Percentiles rank a stretch among this genome's conserved stretches.
Evolutionary conservation across 2,888 invertebrate genomes (phyloP).

Genomic region (Altica lythri): DNA sequence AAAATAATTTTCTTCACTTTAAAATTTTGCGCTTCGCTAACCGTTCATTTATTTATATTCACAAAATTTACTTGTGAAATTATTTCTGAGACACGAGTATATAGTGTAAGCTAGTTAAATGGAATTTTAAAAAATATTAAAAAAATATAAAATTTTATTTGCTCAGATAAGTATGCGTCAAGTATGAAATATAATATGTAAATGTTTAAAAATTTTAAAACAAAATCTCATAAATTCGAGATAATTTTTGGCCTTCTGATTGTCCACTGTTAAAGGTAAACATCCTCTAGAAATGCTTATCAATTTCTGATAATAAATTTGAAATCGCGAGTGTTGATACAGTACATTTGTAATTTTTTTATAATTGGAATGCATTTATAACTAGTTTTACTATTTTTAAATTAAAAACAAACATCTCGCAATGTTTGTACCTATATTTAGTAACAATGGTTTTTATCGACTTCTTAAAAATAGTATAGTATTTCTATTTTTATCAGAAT

Average conservation of each 20-base stretch:
- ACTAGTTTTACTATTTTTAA: constrained; percentile 41
- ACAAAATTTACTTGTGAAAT: constrained; percentile 33
- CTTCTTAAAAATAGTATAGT: constrained; percentile 50
- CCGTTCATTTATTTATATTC: background rate
- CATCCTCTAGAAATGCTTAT: constrained; percentile 21
- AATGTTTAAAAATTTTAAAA: constrained; percentile 6
- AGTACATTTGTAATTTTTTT: constrained; percentile 20
- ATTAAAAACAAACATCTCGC: constrained; percentile 44
- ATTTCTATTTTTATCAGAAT: constrained; percentile 43
- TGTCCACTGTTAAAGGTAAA: constrained; percentile 19
- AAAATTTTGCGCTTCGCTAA: background rate
- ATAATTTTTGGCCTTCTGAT: constrained; percentile 16
- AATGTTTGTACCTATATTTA: constrained; percentile 51
- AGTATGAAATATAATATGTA: background rate
- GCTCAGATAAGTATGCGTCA: too few species aligned
- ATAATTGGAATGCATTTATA: constrained; percentile 30
- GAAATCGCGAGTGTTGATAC: constrained; percentile 22
- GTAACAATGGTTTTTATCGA: constrained; percentile 50
- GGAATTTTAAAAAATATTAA: too few species aligned
- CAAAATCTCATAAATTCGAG: constrained; percentile 2
- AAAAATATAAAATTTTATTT: too few species aligned
- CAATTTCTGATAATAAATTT: constrained; percentile 12
- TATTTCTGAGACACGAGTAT: constrained; percentile 22
- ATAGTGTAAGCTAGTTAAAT: too few species aligned
- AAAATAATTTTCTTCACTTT: background rate